A percentile compares a stretch with the other conserved stretches of the same genome.
Conservation (phyloP, 2,888 invertebrate genomes). For the Eremobia ochroleuca region DNA sequence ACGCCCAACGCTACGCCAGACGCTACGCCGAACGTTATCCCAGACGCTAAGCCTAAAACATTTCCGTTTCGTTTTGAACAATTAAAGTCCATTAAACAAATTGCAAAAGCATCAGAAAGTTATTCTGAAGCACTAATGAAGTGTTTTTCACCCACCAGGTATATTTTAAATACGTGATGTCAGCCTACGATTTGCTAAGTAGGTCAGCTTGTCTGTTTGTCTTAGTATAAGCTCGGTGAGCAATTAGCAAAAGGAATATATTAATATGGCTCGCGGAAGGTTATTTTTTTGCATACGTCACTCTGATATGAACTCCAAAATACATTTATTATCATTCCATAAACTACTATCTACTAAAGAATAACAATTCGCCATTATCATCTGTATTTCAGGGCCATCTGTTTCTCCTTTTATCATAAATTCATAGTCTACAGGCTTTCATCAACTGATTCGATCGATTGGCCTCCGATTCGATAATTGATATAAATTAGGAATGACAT, state of each 20-base stretch:
- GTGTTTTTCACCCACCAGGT: constrained; percentile 4
- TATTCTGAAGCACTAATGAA: constrained; percentile 2
- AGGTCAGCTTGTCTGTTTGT: constrained; percentile 28
- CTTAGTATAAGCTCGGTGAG: constrained; percentile 17
- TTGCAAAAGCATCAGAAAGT: constrained; percentile 11
- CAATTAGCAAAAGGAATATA: constrained; percentile 42
- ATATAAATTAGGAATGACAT: background rate
- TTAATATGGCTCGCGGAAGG: background rate
- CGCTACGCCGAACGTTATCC: background rate
- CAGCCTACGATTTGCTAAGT: constrained; percentile 24
- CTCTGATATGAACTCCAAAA: background rate
- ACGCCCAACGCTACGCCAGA: background rate
- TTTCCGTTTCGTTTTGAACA: background rate
- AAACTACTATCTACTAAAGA: background rate
- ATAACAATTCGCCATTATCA: background rate
- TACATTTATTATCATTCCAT: constrained; percentile 6
- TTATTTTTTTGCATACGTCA: background rate
- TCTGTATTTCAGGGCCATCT: constrained; percentile 2
- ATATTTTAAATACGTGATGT: constrained; percentile 26
- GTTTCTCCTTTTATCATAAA: background rate
- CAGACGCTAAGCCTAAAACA: background rate
- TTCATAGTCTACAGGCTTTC: constrained; percentile 8
- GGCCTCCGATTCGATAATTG: background rate
- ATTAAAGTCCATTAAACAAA: background rate
- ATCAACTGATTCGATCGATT: background rate